Percentiles rank a stretch among this genome's conserved stretches.
Conservation (phyloP, 2,113 vertebrate genomes). For the Donacobius atricapilla region DNA sequence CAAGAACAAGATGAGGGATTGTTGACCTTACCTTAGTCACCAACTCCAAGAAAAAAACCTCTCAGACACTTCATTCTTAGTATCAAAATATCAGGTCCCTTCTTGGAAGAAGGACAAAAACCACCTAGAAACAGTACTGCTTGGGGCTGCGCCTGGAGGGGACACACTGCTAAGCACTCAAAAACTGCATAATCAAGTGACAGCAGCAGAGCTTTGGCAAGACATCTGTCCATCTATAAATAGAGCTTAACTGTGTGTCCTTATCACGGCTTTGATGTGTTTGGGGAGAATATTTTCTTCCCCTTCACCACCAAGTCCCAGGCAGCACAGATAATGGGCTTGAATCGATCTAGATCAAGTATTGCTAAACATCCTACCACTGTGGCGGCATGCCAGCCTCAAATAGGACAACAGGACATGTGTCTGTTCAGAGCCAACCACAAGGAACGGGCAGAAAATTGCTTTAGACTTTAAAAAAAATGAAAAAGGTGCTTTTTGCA, state of each 20-base stretch:
- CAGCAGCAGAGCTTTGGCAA: constrained; percentile 17
- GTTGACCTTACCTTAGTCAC: not conserved
- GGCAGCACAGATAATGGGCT: constrained; percentile 55
- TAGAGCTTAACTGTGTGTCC: constrained; percentile 9
- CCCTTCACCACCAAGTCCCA: not conserved
- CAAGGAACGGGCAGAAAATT: constrained; percentile 46
- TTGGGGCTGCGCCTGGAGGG: not conserved
- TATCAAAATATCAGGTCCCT: not conserved
- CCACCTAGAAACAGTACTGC: not conserved
- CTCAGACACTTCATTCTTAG: not conserved
- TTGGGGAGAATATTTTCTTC: constrained; percentile 4
- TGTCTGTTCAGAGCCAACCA: constrained; percentile 48
- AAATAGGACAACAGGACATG: constrained; percentile 53
- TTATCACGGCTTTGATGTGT: constrained; percentile 32
- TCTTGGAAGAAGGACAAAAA: not conserved
- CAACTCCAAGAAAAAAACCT: not conserved
- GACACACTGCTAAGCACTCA: not conserved
- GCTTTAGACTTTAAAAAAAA: constrained; percentile 11
- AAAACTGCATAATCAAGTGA: not conserved
- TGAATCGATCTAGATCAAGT: constrained; percentile 53
- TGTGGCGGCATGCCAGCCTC: constrained; percentile 15
- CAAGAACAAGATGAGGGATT: not conserved
- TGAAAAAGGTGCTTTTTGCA: constrained; percentile 32
- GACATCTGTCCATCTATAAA: constrained; percentile 57
- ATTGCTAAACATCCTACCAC: constrained; percentile 64